A percentile compares a stretch with the other conserved stretches of the same genome.
These are phyloP conservation scores for Suillia variegata DNA, from an alignment of 2,888 invertebrate genomes.

Conservation along the genomic window DNA sequence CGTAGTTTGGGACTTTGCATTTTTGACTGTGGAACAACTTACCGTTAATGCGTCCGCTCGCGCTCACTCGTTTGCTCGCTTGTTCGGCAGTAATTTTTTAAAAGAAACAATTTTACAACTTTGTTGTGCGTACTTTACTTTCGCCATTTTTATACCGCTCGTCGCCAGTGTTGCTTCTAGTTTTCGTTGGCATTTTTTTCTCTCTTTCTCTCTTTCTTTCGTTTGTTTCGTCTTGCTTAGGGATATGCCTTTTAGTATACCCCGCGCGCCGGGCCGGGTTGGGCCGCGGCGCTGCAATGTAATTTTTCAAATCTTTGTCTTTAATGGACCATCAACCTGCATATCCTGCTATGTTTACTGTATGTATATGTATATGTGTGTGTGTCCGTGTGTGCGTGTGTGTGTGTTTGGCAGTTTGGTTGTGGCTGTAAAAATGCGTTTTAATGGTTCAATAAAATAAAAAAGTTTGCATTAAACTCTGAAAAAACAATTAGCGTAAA, in stretches of 20 bases:
- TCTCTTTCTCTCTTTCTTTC: no score
- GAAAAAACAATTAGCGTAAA: slow-evolving; percentile 59
- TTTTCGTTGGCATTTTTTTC: slow-evolving; percentile 20
- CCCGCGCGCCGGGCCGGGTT: slow-evolving; percentile 16
- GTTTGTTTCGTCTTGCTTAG: slow-evolving; percentile 18
- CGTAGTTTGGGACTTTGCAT: slow-evolving; percentile 14
- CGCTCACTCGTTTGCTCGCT: not conserved
- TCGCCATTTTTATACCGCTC: no score
- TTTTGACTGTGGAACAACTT: slow-evolving; percentile 18
- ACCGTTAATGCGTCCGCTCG: slow-evolving; percentile 22
- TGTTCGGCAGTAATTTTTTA: slow-evolving; percentile 9
- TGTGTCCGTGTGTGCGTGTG: not conserved
- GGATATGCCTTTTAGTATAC: slow-evolving; percentile 22
- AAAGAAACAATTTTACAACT: slow-evolving; percentile 56
- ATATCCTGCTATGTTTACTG: not conserved
- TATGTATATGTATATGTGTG: slow-evolving; percentile 7
- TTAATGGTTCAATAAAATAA: slow-evolving; percentile 57
- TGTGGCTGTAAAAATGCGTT: slow-evolving; percentile 50
- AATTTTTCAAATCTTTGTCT: slow-evolving; percentile 54
- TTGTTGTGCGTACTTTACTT: slow-evolving; percentile 44
- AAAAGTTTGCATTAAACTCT: slow-evolving; percentile 52
- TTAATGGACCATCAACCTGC: slow-evolving; percentile 52
- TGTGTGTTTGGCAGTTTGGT: slow-evolving; percentile 27
- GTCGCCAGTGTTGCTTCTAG: slow-evolving; percentile 48
- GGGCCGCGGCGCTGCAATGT: slow-evolving; percentile 16